Conservation (phyloP, 1,140 invertebrate genomes). For the Ips typographus region DNA sequence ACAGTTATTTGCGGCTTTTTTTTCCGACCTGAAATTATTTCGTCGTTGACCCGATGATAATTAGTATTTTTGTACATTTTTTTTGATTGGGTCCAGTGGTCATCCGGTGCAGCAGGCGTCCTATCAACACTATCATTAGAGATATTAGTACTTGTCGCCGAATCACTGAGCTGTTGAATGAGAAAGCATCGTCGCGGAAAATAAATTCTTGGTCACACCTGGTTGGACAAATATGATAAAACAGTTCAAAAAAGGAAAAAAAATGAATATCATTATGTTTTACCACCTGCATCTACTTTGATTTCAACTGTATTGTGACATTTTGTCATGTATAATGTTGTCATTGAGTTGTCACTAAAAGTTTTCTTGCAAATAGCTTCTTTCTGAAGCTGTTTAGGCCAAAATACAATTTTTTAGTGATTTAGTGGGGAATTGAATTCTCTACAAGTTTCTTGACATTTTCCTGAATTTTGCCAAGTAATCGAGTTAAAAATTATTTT, state of each 20-base stretch:
- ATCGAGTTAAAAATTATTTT: too few species aligned
- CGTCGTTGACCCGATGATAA: background rate
- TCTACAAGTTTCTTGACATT: too few species aligned
- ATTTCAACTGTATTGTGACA: too few species aligned
- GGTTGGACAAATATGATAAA: conserved; percentile 1
- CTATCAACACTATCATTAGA: background rate
- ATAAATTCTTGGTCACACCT: conserved; percentile 8
- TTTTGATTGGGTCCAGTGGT: conserved; percentile 3
- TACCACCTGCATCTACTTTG: too few species aligned
- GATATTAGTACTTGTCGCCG: conserved; percentile 5
- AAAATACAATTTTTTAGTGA: too few species aligned
- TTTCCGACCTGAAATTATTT: background rate
- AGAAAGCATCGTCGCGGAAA: conserved; percentile 3
- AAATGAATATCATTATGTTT: background rate
- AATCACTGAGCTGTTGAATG: background rate
- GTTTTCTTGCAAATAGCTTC: too few species aligned
- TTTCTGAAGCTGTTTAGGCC: too few species aligned
- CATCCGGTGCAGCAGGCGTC: background rate
- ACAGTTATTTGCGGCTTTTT: too few species aligned
- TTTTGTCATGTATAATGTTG: too few species aligned
- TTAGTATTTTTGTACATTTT: background rate
- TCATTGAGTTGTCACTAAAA: too few species aligned
- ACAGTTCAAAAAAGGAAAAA: background rate
- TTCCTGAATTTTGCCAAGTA: too few species aligned
- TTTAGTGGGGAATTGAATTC: too few species aligned